Base-by-base conservation (phyloP, 2,113 vertebrate genomes). In the Cyrtonyx montezumae region DNA sequence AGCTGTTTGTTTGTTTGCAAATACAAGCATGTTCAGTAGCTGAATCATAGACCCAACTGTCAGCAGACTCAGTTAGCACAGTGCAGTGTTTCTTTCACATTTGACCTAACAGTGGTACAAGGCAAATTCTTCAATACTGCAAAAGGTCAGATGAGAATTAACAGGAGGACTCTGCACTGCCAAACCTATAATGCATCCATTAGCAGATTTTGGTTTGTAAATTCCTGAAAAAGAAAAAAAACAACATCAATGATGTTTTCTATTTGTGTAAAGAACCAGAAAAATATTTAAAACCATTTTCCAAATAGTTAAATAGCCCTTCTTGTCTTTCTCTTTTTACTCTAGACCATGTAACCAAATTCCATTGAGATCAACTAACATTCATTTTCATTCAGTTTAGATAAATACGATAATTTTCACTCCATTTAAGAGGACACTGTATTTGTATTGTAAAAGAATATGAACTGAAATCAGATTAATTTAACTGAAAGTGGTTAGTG, bases 1-100 rank as follows among this genome's bases (percentile, higher is more conserved):
- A 91, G 69, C 32, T 69, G 17, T 71, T 92, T 84, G 42, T 43
- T 93, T 88, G 19, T 68, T 92, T 91, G 84, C 48, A 84, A 82
- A 79, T 55, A 62, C 9, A 84, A 89, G 63, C n/a, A 79, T 77
- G 40, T 46, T 74, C 40, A 66, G 59, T 62, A 62, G 49, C 19
- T 55, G 46, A 80, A 78, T 84, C 11, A 71, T 43, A 37, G 66
- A 25, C 9, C 20, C 77, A 76, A 49, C 26, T 53, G 5, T 28
- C 88, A 84, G 82, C 56, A 75, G 40, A n/a, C 46, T 78, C 25
- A 28, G 28, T 21, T 80, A 34, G 43, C 37, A 78, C 18, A 81
- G 2, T 15, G 11, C 9, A 78, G 16, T 8, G 65, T 90, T 91
- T 88, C 80, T 91, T 91, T 93, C 80, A 81, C 15, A 19, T 91